Base-by-base conservation (phyloP, 23 tunicate species). In the Botrylloides violaceus region DNA sequence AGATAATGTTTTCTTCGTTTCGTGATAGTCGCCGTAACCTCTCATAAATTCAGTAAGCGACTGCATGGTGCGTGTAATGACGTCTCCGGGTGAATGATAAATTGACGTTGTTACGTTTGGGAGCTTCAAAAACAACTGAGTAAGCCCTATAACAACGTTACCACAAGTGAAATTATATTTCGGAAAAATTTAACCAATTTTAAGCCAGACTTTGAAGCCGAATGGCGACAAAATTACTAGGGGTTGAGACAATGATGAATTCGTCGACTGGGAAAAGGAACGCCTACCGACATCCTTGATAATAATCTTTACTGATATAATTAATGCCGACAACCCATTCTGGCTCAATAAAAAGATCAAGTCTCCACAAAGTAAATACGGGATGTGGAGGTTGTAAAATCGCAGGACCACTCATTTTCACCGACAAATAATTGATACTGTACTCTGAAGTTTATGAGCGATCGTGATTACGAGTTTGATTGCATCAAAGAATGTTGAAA, bases 191-290 rank as follows among this genome's bases (percentile, higher is more conserved):
- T 43, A 43, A 43, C 53, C 53, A 43, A 43, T 43, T 43, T 43
- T 15, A 9, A 63, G 35, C 6, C 35, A 63, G 18, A 7, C 70
- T 9, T 6, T 31, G 70, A 63, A 31, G 70, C 35, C 32, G 35
- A 22, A 34, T 34, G 70, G 70, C 70, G 70, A 63, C 70, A 63
- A 63, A 28, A 63, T 63, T 33, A 34, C 33, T 33, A 33, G 70
- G n/a, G 36, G 36, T 23, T 22, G 32, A 22, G 70, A 63, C 34
- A 27, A 63, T 63, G 70, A 63, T 63, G 33, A 63, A 63, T 43
- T 9, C 15, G 12, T 9, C 12, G 53, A 43, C 53, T 43, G 53
- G 53, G 12, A 15, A 43, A 7, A 43, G 9, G 53, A 43, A 9
- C 12, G 53, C 9, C 53, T 43, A 9, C 9, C 53, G 53, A 43